phyloP scores from a whole-genome alignment of 2,888 invertebrate genomes.

The Epicampocera succincta region DNA sequence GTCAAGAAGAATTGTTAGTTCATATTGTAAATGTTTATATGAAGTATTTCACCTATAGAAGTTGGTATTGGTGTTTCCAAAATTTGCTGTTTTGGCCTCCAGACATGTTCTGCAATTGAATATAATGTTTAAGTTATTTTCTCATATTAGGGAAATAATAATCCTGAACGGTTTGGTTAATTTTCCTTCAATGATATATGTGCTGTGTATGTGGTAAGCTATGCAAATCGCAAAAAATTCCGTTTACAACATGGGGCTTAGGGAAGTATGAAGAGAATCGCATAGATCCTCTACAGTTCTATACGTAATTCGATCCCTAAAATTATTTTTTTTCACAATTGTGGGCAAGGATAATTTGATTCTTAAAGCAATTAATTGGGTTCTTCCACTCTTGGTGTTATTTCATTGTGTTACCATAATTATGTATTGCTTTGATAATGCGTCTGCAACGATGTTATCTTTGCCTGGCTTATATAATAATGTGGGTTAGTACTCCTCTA shows the following conservation, averaged over 20 bases:
- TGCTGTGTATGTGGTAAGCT: slow-evolving; percentile 46
- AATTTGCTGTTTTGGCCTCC: slow-evolving; percentile 3
- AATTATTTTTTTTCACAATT: too few relatives aligned
- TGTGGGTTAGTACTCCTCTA: neutral
- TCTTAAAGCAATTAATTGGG: slow-evolving; percentile 49
- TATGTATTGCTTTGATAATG: neutral
- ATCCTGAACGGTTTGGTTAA: too few relatives aligned
- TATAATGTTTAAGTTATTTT: slow-evolving; percentile 32
- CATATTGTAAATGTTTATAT: slow-evolving; percentile 4
- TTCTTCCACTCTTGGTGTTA: too few relatives aligned
- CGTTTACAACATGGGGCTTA: slow-evolving; percentile 31
- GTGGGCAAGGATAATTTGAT: slow-evolving; percentile 50
- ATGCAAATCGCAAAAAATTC: slow-evolving; percentile 60
- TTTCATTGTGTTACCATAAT: too few relatives aligned
- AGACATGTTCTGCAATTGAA: slow-evolving; percentile 9
- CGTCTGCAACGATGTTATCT: neutral
- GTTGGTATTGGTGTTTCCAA: neutral
- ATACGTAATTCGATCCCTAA: too few relatives aligned
- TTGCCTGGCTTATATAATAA: neutral
- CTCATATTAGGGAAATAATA: too few relatives aligned
- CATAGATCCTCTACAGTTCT: slow-evolving; percentile 19
- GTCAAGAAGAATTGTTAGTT: neutral
- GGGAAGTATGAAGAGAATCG: neutral
- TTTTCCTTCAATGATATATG: too few relatives aligned
- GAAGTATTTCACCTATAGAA: neutral